A percentile compares a stretch with the other conserved stretches of the same genome.
Conservation (phyloP, 2,888 invertebrate genomes). For the Crioceris asparagi region DNA sequence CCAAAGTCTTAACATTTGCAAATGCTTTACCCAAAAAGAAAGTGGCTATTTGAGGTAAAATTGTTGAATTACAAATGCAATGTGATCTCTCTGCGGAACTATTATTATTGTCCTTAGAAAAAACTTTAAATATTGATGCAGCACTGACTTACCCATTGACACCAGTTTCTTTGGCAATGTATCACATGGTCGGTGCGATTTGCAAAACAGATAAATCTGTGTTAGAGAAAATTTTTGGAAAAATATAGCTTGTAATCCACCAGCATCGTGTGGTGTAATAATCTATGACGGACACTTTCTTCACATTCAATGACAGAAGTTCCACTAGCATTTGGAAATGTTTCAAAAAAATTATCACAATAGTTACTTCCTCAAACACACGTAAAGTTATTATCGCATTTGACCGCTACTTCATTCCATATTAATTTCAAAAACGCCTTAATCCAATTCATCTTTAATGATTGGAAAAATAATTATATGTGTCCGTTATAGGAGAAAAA, state of each 20-base stretch:
- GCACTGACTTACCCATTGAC: background rate
- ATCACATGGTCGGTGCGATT: background rate
- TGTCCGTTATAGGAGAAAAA: background rate
- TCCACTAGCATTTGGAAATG: slow-evolving; percentile 14
- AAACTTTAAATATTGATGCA: background rate
- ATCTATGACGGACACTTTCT: slow-evolving; percentile 22
- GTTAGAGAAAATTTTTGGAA: background rate
- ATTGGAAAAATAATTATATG: background rate
- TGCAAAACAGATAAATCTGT: background rate
- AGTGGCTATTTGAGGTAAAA: too few relatives aligned
- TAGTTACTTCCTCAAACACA: slow-evolving; percentile 12
- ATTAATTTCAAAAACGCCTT: slow-evolving; percentile 1
- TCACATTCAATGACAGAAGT: slow-evolving; percentile 19
- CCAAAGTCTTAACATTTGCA: too few relatives aligned
- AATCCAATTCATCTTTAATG: too few relatives aligned
- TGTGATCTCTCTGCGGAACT: too few relatives aligned
- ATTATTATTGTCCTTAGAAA: background rate
- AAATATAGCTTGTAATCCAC: slow-evolving; percentile 5
- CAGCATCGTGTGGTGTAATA: slow-evolving; percentile 10
- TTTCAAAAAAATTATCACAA: slow-evolving; percentile 14
- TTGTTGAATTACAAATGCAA: too few relatives aligned
- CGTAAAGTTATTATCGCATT: slow-evolving; percentile 16
- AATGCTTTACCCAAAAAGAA: too few relatives aligned
- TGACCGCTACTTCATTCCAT: slow-evolving; percentile 13
- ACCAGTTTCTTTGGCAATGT: background rate